A percentile compares a stretch with the other conserved stretches of the same genome.
phyloP scores from a whole-genome alignment of 2,888 invertebrate genomes.

The Belgica antarctica region DNA sequence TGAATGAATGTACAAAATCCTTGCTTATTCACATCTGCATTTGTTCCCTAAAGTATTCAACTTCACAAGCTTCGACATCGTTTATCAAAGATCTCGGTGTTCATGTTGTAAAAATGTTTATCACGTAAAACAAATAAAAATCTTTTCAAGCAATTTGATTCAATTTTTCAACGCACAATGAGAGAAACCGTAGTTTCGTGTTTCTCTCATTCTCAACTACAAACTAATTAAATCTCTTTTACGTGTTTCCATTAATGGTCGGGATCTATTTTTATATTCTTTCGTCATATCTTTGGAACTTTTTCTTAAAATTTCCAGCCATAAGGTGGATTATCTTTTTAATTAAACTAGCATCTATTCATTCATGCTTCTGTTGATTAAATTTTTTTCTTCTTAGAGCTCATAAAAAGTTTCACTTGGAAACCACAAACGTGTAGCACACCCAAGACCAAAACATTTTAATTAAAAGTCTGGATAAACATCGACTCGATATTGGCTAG shows the following conservation, averaged over 20 bases:
- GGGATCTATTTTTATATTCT: conserved; percentile 34
- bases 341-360: conserved; percentile 38
- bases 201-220: background rate
- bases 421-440: background rate
- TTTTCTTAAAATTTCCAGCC: conserved; percentile 24
- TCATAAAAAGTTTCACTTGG: background rate
- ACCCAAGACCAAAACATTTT: background rate
- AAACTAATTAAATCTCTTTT: conserved; percentile 40
- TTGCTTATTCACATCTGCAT: too few species aligned
- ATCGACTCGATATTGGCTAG: background rate
- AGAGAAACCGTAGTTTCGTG: background rate
- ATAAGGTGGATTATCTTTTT: conserved; percentile 43
- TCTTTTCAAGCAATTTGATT: conserved; percentile 32
- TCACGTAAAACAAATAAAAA: conserved; percentile 31
- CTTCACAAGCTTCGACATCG: too few species aligned
- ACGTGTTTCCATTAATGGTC: conserved; percentile 32
- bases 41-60: too few species aligned
- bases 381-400: background rate
- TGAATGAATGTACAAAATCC: too few species aligned
- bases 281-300: conserved; percentile 18
- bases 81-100: too few species aligned
- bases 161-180: conserved; percentile 16
- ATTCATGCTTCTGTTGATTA: conserved; percentile 7
- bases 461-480: conserved; percentile 25
- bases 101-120: conserved; percentile 24